Evolutionary conservation across 2,113 vertebrate species (phyloP), one percentile per base, ranked within the genome.

Genomic region (Sinosuthora webbiana): DNA sequence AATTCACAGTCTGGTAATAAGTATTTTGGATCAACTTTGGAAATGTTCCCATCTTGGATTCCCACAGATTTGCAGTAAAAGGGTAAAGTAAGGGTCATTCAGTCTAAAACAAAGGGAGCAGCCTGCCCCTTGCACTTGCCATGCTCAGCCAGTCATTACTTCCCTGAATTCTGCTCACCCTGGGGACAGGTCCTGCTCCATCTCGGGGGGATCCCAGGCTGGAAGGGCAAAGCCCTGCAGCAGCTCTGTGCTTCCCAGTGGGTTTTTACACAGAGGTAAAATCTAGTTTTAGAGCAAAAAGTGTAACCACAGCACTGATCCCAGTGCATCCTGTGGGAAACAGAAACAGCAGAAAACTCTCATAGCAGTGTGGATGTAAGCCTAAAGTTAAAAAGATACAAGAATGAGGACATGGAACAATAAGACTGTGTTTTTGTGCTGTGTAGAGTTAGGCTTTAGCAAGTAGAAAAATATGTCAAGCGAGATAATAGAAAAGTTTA

Each of bases 21-120:
- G 76, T 86, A 95, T 77, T 97, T 95, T 90, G 70, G 50, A 91
- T 67, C 81, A 19, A 53, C 59, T 88, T 49, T 49, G 67, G 77
- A 91, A 91, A 60, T 47, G 8, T 23, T 96, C 68, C 79, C 62
- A 41, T 67, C 55, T 77, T 56, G 65, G 63, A 65, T 63, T 85
- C 76, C n/a, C 64, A 52, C 3, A 86, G 27, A 49, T 41, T 64
- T 63, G 20, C 22, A 90, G 42, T 21, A 25, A 56, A 96, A 94
- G 88, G 77, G 8, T 17, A 57, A 94, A 71, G 37, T 14, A 35
- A 92, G 65, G 45, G 49, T 74, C 49, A 60, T 71, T 91, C 27
- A 49, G 19, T 42, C 68, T n/a, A 73, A 94, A 88, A 39, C 42
- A 65, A 90, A 87, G 47, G 37, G 19, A 95, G 33, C 44, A 94